Conservation (phyloP, 1,140 invertebrate genomes). For the Cydia splendana region DNA sequence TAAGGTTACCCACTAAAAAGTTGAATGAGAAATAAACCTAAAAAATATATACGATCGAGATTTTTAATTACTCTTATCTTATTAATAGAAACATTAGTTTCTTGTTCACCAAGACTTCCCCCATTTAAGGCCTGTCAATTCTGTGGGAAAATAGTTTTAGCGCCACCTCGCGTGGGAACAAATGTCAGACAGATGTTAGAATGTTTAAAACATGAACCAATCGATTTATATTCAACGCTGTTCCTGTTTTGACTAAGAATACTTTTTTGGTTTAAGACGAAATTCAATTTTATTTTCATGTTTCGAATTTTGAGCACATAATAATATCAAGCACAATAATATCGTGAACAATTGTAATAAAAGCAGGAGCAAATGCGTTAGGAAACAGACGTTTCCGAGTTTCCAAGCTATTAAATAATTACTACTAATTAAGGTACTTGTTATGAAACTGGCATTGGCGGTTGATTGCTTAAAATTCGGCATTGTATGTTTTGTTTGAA, state of each 20-base stretch:
- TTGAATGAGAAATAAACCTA: too few relatives aligned
- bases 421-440: conserved; percentile 19
- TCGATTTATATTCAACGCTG: background rate
- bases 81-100: conserved; percentile 24
- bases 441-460: too few relatives aligned
- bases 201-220: conserved; percentile 11
- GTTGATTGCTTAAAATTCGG: too few relatives aligned
- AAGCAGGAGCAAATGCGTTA: background rate
- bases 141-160: conserved; percentile 22
- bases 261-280: background rate
- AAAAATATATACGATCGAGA: background rate
- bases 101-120: background rate
- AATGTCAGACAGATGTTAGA: background rate
- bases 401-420: conserved; percentile 20
- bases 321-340: too few relatives aligned
- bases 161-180: conserved; percentile 23
- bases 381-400: background rate
- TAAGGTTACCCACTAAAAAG: too few relatives aligned
- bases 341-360: background rate
- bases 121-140: conserved; percentile 20
- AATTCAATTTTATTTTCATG: too few relatives aligned
- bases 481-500: too few relatives aligned
- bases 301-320: too few relatives aligned
- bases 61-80: background rate
- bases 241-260: background rate